Percentiles rank a stretch among this genome's conserved stretches.
phyloP scores from a whole-genome alignment of 2,888 invertebrate genomes.

The Drosophila mimica region DNA sequence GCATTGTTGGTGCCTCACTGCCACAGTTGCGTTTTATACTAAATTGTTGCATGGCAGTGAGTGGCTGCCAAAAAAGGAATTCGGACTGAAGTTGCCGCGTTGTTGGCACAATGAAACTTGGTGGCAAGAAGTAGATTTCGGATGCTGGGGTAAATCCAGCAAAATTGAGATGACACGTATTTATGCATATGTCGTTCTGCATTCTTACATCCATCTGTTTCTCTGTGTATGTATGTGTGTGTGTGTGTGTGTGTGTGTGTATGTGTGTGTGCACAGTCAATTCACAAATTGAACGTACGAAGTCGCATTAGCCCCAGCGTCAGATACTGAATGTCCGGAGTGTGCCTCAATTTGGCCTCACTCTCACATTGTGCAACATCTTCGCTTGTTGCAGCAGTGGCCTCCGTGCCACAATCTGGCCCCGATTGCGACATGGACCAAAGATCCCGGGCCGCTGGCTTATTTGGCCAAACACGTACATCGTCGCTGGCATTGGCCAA shows the following conservation, averaged over 20 bases:
- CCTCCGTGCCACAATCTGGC: conserved; percentile 27
- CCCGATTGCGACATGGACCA: conserved; percentile 56
- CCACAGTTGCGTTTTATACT: conserved; percentile 53
- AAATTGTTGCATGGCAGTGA: conserved; percentile 63
- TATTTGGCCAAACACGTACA: conserved; percentile 70
- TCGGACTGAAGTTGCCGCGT: conserved; percentile 29
- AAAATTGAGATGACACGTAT: conserved; percentile 75
- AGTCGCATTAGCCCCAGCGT: conserved; percentile 72
- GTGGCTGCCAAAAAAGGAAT: conserved; percentile 56
- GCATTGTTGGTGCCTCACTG: conserved; percentile 57
- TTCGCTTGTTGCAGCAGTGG: conserved; percentile 60
- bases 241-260: conserved; percentile 37
- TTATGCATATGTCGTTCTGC: conserved; percentile 71
- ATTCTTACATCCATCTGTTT: conserved; percentile 1
- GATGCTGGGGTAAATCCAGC: conserved; percentile 14
- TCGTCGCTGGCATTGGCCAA: conserved; percentile 75
- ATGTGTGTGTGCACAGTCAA: conserved; percentile 57
- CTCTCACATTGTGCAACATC: conserved; percentile 58
- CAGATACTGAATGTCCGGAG: conserved; percentile 10
- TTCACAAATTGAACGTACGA: conserved; percentile 79
- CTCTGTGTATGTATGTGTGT: conserved; percentile 26
- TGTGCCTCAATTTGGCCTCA: background rate
- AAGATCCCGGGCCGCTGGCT: conserved; percentile 44
- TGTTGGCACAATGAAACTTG: background rate
- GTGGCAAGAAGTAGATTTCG: background rate